These are phyloP conservation scores for Colletes collaris DNA, from an alignment of 2,888 invertebrate genomes.

Conservation along the genomic window DNA sequence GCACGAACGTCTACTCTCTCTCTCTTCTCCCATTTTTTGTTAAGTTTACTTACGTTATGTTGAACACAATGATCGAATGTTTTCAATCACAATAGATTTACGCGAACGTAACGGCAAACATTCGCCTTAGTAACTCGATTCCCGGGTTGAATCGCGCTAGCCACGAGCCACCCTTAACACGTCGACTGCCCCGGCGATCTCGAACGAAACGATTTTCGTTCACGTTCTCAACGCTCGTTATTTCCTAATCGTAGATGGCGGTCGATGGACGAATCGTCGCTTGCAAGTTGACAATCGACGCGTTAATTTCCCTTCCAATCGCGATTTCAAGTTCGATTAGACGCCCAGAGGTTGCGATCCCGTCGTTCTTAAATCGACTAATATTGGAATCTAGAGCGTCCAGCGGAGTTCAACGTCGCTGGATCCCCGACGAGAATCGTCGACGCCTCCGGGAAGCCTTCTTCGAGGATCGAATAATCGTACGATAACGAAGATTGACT, in stretches of 20 bases:
- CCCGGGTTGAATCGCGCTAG: slow-evolving; percentile 4
- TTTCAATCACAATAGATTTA: slow-evolving; percentile 74
- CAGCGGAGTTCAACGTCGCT: background rate
- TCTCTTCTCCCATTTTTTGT: slow-evolving; percentile 37
- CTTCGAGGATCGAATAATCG: background rate
- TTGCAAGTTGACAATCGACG: too few species aligned
- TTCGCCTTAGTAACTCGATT: slow-evolving; percentile 11
- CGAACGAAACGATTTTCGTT: too few species aligned
- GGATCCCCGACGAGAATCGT: background rate
- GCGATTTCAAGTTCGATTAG: slow-evolving; percentile 1
- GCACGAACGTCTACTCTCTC: slow-evolving; percentile 36
- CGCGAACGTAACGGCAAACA: slow-evolving; percentile 63
- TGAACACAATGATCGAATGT: slow-evolving; percentile 80
- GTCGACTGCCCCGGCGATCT: too few species aligned
- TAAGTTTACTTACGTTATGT: slow-evolving; percentile 71
- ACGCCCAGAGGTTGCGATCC: background rate
- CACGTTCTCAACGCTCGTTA: too few species aligned
- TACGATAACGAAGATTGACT: background rate
- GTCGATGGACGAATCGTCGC: too few species aligned
- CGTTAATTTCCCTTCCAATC: background rate
- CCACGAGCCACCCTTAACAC: background rate
- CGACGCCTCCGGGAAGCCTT: background rate
- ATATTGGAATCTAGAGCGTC: background rate
- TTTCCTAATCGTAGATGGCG: too few species aligned
- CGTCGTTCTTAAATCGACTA: background rate